These are phyloP conservation scores for Acropternis orthonyx DNA, from an alignment of 2,797 vertebrate species.

Conservation along the genomic window DNA sequence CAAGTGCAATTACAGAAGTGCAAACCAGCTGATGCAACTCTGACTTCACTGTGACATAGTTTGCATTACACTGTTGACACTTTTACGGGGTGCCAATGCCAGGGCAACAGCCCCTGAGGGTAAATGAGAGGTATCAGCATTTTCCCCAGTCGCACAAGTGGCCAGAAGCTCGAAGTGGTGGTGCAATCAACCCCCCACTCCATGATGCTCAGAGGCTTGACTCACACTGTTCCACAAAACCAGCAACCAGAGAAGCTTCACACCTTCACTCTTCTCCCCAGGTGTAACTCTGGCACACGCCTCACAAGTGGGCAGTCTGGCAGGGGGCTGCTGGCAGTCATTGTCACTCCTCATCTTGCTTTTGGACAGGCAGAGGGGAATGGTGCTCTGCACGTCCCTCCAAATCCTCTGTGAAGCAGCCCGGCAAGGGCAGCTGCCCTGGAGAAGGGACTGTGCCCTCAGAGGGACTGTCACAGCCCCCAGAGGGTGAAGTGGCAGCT, in stretches of 20 bases:
- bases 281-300: background rate
- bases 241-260: background rate
- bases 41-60: background rate
- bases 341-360: fast-evolving
- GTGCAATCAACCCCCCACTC: background rate
- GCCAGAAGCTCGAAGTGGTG: background rate
- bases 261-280: background rate
- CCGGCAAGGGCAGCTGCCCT: background rate
- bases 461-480: fast-evolving
- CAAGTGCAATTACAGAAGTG: background rate
- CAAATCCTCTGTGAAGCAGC: background rate
- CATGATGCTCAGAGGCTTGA: fast-evolving
- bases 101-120: background rate
- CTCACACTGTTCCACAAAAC: fast-evolving
- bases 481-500: background rate
- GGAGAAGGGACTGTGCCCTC: fast-evolving
- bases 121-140: background rate
- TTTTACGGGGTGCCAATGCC: background rate
- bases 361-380: background rate
- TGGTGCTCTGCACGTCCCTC: background rate
- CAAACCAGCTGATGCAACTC: background rate
- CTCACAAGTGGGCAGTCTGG: fast-evolving
- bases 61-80: background rate
- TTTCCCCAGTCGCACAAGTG: background rate
- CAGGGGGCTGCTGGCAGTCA: background rate